phyloP scores from a whole-genome alignment of 1,140 invertebrate species.

The Panagrolaimus sp. region DNA sequence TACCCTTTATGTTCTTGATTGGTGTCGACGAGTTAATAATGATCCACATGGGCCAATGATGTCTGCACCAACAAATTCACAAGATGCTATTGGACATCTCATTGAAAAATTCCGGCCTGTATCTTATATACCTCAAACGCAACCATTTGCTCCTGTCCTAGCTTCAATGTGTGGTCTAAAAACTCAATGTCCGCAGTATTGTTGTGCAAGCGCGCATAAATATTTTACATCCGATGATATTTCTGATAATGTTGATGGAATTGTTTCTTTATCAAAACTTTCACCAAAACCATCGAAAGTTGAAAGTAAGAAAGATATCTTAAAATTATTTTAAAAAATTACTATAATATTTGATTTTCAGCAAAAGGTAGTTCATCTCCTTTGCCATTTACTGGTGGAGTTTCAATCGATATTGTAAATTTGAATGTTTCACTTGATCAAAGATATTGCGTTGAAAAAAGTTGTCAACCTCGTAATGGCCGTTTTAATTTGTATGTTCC shows the following conservation, averaged over 20 bases:
- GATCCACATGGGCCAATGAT: conserved; percentile 23
- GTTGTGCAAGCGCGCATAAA: conserved; percentile 17
- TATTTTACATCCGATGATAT: not conserved
- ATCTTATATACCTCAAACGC: conserved; percentile 14
- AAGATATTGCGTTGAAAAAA: conserved; percentile 45
- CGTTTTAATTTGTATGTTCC: conserved; percentile 53
- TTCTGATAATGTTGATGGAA: not conserved
- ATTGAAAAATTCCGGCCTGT: conserved; percentile 15
- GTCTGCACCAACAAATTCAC: conserved; percentile 17
- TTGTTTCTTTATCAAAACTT: not conserved
- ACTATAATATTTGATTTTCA: conserved; percentile 16
- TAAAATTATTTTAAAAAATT: not conserved
- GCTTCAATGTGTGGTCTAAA: conserved; percentile 4
- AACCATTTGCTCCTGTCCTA: not conserved
- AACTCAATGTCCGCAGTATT: conserved; percentile 5
- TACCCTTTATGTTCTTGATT: conserved; percentile 52
- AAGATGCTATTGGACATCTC: conserved; percentile 22
- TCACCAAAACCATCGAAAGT: not conserved
- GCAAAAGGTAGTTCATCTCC: conserved; percentile 15
- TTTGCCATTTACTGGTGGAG: conserved; percentile 14
- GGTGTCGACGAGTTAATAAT: conserved; percentile 52
- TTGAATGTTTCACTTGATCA: conserved; percentile 50
- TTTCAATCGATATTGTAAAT: conserved; percentile 30
- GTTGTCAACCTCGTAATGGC: conserved; percentile 42
- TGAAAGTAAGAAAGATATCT: not conserved